phyloP scores from a whole-genome alignment of 64 coral and sea anemone species.

The Porites lutea region DNA sequence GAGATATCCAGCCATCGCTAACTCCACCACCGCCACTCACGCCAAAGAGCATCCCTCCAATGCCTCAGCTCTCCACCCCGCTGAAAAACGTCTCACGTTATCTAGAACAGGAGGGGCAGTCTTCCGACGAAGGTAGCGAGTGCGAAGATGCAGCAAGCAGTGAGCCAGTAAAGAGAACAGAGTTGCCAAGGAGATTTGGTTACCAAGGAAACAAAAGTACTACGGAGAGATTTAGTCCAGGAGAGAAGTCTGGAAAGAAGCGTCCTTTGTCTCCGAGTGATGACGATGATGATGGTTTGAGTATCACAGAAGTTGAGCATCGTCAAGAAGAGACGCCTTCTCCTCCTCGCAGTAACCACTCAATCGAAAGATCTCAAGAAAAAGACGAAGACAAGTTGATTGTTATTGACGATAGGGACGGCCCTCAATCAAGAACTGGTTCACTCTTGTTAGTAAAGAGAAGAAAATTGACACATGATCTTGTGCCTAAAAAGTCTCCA shows the following conservation, averaged over 20 bases:
- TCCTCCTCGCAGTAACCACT: background rate
- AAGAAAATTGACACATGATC: constrained; percentile 35
- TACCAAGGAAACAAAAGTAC: background rate
- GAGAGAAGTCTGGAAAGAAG: background rate
- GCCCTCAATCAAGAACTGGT: constrained; percentile 3
- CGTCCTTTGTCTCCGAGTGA: background rate
- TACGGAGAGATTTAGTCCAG: background rate
- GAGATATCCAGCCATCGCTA: constrained; percentile 19
- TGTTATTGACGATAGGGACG: constrained; percentile 49
- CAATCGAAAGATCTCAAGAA: background rate
- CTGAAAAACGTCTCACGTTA: constrained; percentile 62
- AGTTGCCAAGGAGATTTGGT: background rate
- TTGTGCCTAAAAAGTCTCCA: constrained; percentile 64
- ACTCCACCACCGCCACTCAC: constrained; percentile 75
- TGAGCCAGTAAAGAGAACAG: background rate
- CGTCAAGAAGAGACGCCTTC: constrained; percentile 10
- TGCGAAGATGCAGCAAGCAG: background rate
- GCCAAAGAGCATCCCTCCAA: constrained; percentile 68
- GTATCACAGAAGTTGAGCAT: background rate
- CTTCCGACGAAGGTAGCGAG: constrained; percentile 41
- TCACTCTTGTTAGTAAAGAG: constrained; percentile 49
- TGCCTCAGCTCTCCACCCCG: constrained; percentile 67
- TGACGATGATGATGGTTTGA: constrained; percentile 24
- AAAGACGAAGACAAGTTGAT: constrained; percentile 59
- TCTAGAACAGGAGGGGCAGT: constrained; percentile 43